phyloP scores from a whole-genome alignment of 2,797 vertebrate genomes.

The Rhinogobio ventralis region DNA sequence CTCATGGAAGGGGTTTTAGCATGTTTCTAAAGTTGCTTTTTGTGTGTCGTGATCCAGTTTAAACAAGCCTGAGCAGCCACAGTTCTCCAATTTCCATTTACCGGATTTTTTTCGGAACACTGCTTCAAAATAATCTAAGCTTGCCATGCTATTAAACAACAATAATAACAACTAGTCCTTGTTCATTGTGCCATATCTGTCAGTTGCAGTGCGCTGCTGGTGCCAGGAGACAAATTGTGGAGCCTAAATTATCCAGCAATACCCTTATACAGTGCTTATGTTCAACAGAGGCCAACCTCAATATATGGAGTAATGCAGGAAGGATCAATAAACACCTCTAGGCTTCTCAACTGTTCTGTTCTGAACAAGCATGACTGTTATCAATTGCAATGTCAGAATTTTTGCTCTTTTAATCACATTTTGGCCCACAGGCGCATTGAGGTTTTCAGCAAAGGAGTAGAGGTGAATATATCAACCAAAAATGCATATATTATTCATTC shows the following conservation, averaged over 20 bases:
- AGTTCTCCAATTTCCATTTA: constrained; percentile 25
- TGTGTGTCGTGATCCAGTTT: constrained; percentile 10
- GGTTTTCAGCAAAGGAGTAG: neutral
- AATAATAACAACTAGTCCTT: constrained; percentile 69
- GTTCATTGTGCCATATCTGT: constrained; percentile 72
- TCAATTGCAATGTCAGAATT: constrained; percentile 25
- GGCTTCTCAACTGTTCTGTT: constrained; percentile 25
- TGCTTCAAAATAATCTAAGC: constrained; percentile 66
- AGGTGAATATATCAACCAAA: neutral
- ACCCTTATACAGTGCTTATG: constrained; percentile 72
- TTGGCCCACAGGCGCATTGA: neutral
- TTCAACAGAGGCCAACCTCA: constrained; percentile 71
- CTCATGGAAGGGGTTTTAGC: neutral
- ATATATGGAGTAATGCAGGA: constrained; percentile 73
- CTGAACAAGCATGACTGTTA: constrained; percentile 4
- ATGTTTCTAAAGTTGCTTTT: neutral
- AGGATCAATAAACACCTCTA: constrained; percentile 74
- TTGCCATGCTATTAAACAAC: constrained; percentile 72
- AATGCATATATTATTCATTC: neutral
- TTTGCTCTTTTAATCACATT: constrained; percentile 25
- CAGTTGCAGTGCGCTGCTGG: constrained; percentile 66
- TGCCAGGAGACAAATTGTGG: constrained; percentile 27
- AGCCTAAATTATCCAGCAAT: constrained; percentile 65
- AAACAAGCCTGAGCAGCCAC: neutral
- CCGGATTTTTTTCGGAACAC: constrained; percentile 60